phyloP scores from a whole-genome alignment of 2,888 invertebrate genomes.

The Aproaerema taeniolella region DNA sequence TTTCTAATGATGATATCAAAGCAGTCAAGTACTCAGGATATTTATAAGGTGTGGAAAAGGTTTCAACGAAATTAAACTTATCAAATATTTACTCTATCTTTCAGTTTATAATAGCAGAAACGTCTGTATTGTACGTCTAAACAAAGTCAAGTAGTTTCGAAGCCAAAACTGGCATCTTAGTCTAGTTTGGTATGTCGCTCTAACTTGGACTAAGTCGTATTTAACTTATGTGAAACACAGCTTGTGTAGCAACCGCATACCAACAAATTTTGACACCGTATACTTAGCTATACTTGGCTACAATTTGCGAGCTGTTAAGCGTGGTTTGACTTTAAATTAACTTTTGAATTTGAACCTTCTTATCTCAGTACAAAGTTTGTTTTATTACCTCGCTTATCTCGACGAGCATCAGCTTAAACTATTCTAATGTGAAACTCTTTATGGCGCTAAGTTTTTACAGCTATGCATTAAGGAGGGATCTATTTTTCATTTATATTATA shows the following conservation, averaged over 20 bases:
- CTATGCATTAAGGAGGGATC: too few relatives aligned
- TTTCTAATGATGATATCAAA: too few relatives aligned
- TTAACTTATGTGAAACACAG: slow-evolving; percentile 64
- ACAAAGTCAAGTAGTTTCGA: slow-evolving; percentile 45
- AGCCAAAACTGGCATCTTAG: slow-evolving; percentile 58
- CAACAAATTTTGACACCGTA: slow-evolving; percentile 67
- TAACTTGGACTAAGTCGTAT: slow-evolving; percentile 68
- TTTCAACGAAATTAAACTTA: too few relatives aligned
- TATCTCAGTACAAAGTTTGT: slow-evolving; percentile 1
- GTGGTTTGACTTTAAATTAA: slow-evolving; percentile 38
- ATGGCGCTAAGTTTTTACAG: background rate
- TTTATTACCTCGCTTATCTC: background rate
- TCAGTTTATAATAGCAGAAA: too few relatives aligned
- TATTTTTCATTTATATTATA: too few relatives aligned
- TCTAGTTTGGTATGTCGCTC: slow-evolving; percentile 55
- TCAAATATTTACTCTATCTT: too few relatives aligned
- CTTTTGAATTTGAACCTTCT: slow-evolving; percentile 30
- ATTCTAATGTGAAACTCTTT: slow-evolving; percentile 5
- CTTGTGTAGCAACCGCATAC: slow-evolving; percentile 65
- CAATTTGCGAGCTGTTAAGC: slow-evolving; percentile 33
- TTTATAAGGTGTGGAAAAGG: too few relatives aligned
- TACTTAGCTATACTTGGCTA: slow-evolving; percentile 43
- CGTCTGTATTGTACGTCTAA: slow-evolving; percentile 28
- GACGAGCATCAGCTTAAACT: background rate
- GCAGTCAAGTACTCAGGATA: too few relatives aligned